Conservation (phyloP, 2,113 vertebrate genomes). For the Pogona vitticeps region DNA sequence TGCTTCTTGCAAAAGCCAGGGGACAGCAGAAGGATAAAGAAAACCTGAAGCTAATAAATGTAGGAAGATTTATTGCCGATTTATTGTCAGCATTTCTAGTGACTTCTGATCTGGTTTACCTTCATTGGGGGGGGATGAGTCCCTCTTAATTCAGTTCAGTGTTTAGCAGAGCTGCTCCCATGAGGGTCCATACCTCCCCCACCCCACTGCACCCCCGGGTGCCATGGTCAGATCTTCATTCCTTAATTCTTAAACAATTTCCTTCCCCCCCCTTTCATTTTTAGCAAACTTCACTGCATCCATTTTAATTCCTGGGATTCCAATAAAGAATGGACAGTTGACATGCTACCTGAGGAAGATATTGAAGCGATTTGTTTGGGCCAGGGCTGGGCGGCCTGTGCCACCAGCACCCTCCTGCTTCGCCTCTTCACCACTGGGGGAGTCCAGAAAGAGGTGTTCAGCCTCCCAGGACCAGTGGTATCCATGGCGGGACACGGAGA, state of each 20-base stretch:
- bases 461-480: slow-evolving; percentile 89
- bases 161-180: no score
- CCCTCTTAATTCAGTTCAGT: no score
- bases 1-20: background rate
- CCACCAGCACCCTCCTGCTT: slow-evolving; percentile 82
- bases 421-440: slow-evolving; percentile 90
- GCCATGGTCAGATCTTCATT: no score
- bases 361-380: slow-evolving; percentile 87
- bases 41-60: background rate
- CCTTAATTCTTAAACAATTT: background rate
- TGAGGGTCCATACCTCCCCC: no score
- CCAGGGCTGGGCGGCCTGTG: slow-evolving; percentile 90
- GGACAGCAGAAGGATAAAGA: background rate
- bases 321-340: slow-evolving; percentile 96
- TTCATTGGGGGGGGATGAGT: background rate
- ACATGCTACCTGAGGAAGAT: slow-evolving; percentile 88
- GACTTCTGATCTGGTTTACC: background rate
- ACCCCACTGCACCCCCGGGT: no score
- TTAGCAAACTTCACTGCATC: slow-evolving; percentile 94
- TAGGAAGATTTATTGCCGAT: background rate
- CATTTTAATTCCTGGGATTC: slow-evolving; percentile 97
- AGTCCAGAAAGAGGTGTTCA: slow-evolving; percentile 90
- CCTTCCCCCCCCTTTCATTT: slow-evolving; percentile 27
- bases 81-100: background rate
- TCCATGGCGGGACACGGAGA: slow-evolving; percentile 91